Evolutionary conservation across 2,113 vertebrate species (phyloP), one percentile per base, ranked within the genome.

Genomic region (Charadrius vociferus): DNA sequence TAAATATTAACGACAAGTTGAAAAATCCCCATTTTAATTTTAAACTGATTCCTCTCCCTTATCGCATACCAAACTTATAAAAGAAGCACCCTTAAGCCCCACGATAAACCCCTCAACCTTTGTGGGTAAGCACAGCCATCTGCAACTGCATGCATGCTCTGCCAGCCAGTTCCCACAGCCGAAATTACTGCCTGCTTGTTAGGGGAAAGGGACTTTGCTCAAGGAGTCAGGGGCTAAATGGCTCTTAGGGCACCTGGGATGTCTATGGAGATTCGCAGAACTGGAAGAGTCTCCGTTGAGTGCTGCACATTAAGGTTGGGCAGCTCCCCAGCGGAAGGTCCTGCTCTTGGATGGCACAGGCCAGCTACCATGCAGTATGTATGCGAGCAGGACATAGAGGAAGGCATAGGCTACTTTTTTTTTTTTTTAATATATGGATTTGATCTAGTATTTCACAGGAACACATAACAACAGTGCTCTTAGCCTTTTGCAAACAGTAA

Each of bases 11-110:
- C 88, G 36, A 91, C 0, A 1, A 78, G 72, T 53, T 79, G 86
- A 75, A 95, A 96, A 97, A 90, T 71, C 82, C 88, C 67, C 61
- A 81, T 94, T 96, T 97, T 81, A 86, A 92, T 97, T 94, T 97
- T 55, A 93, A 95, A 88, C 88, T 6, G 9, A 81, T 93, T 96
- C 79, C 29, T 86, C 20, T 73, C 43, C 75, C 85, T 88, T 2
- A 0, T 88, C 80, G 95, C 65, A 4, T 37, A 49, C 37, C 50
- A 43, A 56, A 84, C 68, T 78, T 61, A 41, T 2, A 91, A 86
- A 94, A 81, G 86, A 67, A 78, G 45, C 59, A 79, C 71, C 86
- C 81, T 36, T 86, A 71, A 91, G 45, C 68, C 67, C 47, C 47
- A 34, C 0, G 6, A 94, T 81, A 95, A 96, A 92, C 37, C 75